Base-by-base conservation (phyloP, 23 tunicate species). In the Corella eumyota region DNA sequence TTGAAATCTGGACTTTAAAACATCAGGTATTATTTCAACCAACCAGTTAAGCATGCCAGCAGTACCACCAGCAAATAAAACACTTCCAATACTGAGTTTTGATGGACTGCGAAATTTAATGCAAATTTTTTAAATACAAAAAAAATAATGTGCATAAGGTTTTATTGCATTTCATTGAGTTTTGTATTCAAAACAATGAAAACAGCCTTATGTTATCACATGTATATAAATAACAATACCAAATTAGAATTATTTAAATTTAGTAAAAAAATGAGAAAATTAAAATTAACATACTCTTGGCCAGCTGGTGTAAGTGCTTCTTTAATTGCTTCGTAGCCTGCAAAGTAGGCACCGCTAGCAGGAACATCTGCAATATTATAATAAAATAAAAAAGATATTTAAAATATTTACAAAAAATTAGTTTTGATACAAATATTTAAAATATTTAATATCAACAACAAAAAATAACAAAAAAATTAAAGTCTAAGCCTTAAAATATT, bases 41-140 rank as follows among this genome's bases (percentile, higher is more conserved):
- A 74, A 85, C 99, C 99, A 93, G 80, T 93, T 93, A 58, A 88
- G 74, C 27, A 80, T 79, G 21, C 99, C 99, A 35, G 99, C 99
- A 75, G 78, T 68, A 4, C 99, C 99, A 46, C 99, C 99, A 51
- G 99, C 99, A 48, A 84, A 68, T 22, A 93, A 47, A 13, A 93
- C 90, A 47, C 88, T 78, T 21, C 90, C 86, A 25, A 80, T 85
- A 60, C 95, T 85, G 26, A 93, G 36, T 37, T 79, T 72, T 22
- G 90, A 72, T 47, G 96, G 87, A 50, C 77, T 78, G 38, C 26
- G 67, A 58, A 33, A 2, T 1, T 27, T 30, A 2, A 13, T 25
- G 19, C 59, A 53, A 20, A 15, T 19, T 7, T 19, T 19, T 11
- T 11, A 11, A 19, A 11, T 7, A 58, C 25, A 29, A 30, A 58